These are phyloP conservation scores for Propithecus coquereli DNA, from an alignment of 2,113 vertebrate species.

Conservation along the genomic window DNA sequence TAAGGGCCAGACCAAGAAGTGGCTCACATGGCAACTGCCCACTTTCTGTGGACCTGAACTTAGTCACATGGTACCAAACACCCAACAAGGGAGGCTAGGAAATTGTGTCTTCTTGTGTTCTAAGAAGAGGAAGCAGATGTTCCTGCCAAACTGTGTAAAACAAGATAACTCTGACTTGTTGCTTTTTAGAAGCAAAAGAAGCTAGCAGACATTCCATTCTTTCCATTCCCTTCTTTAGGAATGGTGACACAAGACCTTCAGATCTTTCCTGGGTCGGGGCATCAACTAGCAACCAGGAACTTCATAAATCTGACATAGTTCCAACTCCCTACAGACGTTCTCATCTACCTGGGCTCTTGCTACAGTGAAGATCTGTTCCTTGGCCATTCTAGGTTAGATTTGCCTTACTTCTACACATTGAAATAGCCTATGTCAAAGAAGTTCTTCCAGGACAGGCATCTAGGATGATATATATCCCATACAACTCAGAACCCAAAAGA, in stretches of 20 bases:
- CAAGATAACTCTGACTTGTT: not conserved
- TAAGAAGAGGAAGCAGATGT: slow-evolving; percentile 9
- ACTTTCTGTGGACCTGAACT: not conserved
- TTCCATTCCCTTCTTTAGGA: not conserved
- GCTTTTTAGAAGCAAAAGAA: not conserved
- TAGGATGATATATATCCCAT: not conserved
- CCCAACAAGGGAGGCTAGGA: not conserved
- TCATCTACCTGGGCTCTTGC: not conserved
- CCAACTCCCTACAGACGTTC: not conserved
- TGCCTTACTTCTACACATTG: not conserved
- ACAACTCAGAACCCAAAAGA: not conserved
- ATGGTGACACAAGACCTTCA: not conserved
- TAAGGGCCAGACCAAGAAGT: not conserved
- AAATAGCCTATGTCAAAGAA: not conserved
- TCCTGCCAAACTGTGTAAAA: not conserved
- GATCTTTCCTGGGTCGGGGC: not conserved
- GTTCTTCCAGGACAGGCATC: not conserved
- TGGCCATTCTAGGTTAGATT: not conserved
- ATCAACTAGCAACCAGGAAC: not conserved
- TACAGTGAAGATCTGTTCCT: not conserved
- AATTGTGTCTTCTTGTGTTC: not conserved
- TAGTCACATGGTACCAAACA: not conserved
- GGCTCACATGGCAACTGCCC: not conserved
- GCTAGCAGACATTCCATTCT: not conserved
- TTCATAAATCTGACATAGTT: not conserved